Evolutionary conservation across 1,140 invertebrate species (phyloP), one percentile per base, ranked within the genome.

Genomic region (Amyelois transitella): DNA sequence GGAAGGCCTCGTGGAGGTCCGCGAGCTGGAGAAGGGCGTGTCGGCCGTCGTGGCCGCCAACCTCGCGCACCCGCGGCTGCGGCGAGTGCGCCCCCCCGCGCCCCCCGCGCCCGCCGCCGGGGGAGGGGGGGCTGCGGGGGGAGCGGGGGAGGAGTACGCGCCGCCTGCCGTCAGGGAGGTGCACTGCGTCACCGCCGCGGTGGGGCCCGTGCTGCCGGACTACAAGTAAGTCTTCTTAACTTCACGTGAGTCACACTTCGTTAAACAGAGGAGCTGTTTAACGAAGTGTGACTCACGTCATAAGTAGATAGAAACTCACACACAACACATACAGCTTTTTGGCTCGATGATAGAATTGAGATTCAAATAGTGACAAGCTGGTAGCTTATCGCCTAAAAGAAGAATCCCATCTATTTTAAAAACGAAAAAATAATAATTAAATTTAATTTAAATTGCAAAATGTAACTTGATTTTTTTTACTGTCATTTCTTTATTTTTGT

Each of bases 1-100:
- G 81, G 88, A 92, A 67, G 92, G 91, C 5, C 80, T 94, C 43
- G 87, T 95, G 43, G 89, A 90, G 43, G 90, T 94, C 18, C 91
- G 92, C 58, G 93, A 94, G 83, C 81, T 93, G 22, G 92, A 91
- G 54, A 94, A 93, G 74, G 94, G 94, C 28, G 93, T 94, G 24
- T 92, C 94, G 76, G 93, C 92, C 55, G 92, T 96, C 25, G 88
- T 88, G 18, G 76, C 77, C 1, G 88, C 94, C 7, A 90, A 91
- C 73, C 75, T 80, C 44, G 79, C 86, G 8, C 92, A 94, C 83
- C 88, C 90, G 6, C 86, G 48, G 1, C 64, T 83, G 56, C 68
- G 10, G 72, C 43, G 48, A 60, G 24, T 78, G 77, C 64, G 45
- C 24, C 45, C 60, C 65, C 38, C 58, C 69, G 60, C 19, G 51